A percentile compares a stretch with the other conserved stretches of the same genome.
Evolutionary conservation across 2,888 invertebrate genomes (phyloP).

Genomic region (Drosophila imparisetae): DNA sequence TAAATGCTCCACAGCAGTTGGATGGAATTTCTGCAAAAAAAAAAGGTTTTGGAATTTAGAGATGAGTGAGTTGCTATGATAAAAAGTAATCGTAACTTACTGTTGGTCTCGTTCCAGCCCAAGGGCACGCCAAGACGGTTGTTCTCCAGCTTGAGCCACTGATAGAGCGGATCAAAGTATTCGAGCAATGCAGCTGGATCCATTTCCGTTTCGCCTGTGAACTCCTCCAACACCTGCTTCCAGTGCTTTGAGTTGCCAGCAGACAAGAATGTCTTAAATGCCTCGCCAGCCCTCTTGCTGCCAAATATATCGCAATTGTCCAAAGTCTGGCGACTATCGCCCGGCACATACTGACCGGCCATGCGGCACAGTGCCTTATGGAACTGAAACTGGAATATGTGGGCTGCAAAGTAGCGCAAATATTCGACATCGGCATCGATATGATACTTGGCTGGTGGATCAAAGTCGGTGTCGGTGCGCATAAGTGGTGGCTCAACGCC

Average conservation of each 20-base stretch:
- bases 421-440: constrained; percentile 89
- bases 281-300: constrained; percentile 91
- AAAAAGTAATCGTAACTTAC: constrained; percentile 59
- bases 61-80: background rate
- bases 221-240: constrained; percentile 91
- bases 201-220: constrained; percentile 92
- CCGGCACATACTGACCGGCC: constrained; percentile 91
- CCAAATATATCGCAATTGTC: constrained; percentile 94
- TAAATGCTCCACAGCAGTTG: constrained; percentile 65
- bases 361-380: constrained; percentile 89
- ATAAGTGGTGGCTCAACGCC: constrained; percentile 88
- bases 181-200: constrained; percentile 90
- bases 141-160: constrained; percentile 91
- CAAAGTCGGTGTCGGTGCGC: constrained; percentile 89
- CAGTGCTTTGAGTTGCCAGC: constrained; percentile 90
- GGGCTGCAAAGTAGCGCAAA: constrained; percentile 90
- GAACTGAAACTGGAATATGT: constrained; percentile 92
- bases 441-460: constrained; percentile 91
- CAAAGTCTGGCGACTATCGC: constrained; percentile 72
- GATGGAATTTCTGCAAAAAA: constrained; percentile 71
- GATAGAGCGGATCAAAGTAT: constrained; percentile 91
- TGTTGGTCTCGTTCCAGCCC: constrained; percentile 86
- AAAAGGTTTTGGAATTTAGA: constrained; percentile 4
- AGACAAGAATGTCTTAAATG: constrained; percentile 88
- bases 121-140: constrained; percentile 87